phyloP scores from a whole-genome alignment of 2,888 invertebrate species.

The Leptopterna dolabrata region DNA sequence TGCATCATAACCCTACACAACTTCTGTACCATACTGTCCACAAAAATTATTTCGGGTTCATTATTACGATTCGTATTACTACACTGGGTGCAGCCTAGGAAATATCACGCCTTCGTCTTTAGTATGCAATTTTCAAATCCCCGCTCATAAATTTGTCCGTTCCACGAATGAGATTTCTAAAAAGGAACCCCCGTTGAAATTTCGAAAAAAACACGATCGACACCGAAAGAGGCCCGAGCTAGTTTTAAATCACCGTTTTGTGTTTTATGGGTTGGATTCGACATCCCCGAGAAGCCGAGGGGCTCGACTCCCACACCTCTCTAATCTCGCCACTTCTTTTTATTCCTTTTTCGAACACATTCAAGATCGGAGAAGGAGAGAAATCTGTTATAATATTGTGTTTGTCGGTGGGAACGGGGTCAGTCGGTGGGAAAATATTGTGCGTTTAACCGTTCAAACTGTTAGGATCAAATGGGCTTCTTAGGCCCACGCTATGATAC shows the following conservation, averaged over 20 bases:
- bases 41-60: too few relatives aligned
- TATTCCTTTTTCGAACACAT: neutral
- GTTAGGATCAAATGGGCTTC: neutral
- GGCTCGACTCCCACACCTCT: neutral
- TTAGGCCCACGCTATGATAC: neutral
- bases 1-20: too few relatives aligned
- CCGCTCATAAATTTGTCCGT: neutral
- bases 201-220: neutral
- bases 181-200: neutral
- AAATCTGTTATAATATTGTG: constrained; percentile 1
- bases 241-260: constrained; percentile 26
- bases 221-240: neutral
- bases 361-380: neutral
- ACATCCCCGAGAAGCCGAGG: neutral
- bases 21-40: too few relatives aligned
- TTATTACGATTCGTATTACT: too few relatives aligned
- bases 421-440: neutral
- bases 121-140: neutral
- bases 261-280: constrained; percentile 16
- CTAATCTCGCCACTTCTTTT: neutral
- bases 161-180: neutral
- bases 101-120: too few relatives aligned
- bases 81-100: too few relatives aligned
- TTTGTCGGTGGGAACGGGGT: neutral
- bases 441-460: neutral